These are phyloP conservation scores for Hyles lineata DNA, from an alignment of 2,888 invertebrate species.

Conservation along the genomic window DNA sequence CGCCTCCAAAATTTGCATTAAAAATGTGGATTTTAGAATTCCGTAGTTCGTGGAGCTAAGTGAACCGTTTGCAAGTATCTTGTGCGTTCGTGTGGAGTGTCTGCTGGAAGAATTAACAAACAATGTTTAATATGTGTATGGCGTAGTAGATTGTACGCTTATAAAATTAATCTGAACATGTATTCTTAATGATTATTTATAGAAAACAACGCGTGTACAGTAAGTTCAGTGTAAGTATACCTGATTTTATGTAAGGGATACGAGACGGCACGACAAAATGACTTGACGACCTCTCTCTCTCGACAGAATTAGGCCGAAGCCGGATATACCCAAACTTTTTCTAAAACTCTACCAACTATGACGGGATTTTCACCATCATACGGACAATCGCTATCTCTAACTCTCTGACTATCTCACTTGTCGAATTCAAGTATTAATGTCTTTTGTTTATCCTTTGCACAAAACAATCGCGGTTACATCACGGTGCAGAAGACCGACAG, in stretches of 20 bases:
- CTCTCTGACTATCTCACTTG: too few relatives aligned
- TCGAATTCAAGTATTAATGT: too few relatives aligned
- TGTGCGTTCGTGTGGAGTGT: neutral
- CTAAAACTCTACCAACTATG: too few relatives aligned
- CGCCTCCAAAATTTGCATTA: neutral
- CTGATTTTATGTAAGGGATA: neutral
- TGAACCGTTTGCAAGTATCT: neutral
- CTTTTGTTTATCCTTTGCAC: too few relatives aligned
- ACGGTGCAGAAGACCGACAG: neutral
- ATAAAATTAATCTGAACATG: neutral
- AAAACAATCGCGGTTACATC: slow-evolving; percentile 16
- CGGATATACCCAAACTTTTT: too few relatives aligned
- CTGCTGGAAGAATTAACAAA: neutral
- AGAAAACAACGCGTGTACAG: neutral
- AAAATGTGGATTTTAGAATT: neutral
- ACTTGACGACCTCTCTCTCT: too few relatives aligned
- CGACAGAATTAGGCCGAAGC: too few relatives aligned
- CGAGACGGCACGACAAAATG: too few relatives aligned
- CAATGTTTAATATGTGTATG: slow-evolving; percentile 2
- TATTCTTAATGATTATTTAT: neutral
- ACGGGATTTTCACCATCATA: too few relatives aligned
- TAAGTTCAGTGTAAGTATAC: neutral
- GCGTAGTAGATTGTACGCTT: neutral
- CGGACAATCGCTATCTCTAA: too few relatives aligned
- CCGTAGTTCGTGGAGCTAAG: neutral